phyloP scores from a whole-genome alignment of 2,888 invertebrate species.

The Dynastes maya region DNA sequence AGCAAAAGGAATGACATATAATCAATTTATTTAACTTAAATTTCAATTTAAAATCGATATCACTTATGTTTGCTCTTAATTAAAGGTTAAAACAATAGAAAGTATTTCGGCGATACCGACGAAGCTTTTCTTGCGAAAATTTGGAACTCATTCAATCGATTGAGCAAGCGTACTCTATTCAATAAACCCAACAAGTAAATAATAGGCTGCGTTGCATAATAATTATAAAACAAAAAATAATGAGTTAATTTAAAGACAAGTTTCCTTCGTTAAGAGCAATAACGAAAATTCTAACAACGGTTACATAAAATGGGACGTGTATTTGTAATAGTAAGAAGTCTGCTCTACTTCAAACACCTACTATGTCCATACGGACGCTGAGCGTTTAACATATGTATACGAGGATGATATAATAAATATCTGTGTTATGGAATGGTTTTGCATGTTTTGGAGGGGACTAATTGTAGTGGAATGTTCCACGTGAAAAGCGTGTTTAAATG shows the following conservation, averaged over 20 bases:
- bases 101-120: conserved; percentile 1
- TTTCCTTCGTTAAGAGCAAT: not conserved
- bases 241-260: conserved; percentile 1
- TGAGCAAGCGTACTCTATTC: not conserved
- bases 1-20: no score
- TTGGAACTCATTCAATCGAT: not conserved
- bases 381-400: no score
- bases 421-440: no score
- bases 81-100: not conserved
- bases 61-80: not conserved
- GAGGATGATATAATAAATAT: no score
- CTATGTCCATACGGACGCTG: not conserved
- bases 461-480: no score
- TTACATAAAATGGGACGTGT: not conserved
- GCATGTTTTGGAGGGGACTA: no score
- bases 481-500: no score
- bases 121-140: not conserved
- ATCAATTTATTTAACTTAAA: no score
- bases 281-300: not conserved
- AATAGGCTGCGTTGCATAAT: not conserved
- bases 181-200: conserved; percentile 12
- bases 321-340: not conserved
- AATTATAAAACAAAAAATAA: conserved; percentile 13
- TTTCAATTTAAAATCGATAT: no score
- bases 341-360: not conserved